These are phyloP conservation scores for Numenius phaeopus DNA, from an alignment of 2,797 vertebrate genomes.

Conservation along the genomic window DNA sequence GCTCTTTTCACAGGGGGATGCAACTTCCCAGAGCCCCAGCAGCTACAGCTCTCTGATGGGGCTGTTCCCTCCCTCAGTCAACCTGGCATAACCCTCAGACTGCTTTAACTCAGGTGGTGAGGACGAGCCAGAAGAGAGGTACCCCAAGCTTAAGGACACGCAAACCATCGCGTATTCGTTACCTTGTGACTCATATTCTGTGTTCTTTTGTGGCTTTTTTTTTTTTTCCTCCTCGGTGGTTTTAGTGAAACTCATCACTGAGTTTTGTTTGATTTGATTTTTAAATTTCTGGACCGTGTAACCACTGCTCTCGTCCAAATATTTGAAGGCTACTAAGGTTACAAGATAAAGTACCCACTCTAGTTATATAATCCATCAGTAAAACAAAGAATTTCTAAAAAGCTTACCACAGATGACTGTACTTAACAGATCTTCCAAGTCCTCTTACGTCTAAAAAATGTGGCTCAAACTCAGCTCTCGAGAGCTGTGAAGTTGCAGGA, in stretches of 20 bases:
- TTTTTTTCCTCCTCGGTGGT: neutral
- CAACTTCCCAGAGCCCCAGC: neutral
- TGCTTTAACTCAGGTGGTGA: neutral
- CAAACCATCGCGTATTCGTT: rapidly evolving
- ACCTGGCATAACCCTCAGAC: neutral
- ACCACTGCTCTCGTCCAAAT: neutral
- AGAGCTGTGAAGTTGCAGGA: neutral
- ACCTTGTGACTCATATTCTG: neutral
- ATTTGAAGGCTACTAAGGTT: neutral
- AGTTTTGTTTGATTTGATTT: neutral
- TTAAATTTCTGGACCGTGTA: neutral
- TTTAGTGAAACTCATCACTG: neutral
- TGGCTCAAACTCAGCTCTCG: neutral
- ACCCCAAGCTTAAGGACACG: neutral
- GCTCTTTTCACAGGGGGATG: neutral
- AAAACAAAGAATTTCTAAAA: neutral
- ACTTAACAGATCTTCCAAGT: neutral
- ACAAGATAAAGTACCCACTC: neutral
- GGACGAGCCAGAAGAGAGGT: neutral
- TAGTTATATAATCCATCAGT: neutral
- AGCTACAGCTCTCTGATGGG: neutral
- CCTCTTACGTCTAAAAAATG: neutral
- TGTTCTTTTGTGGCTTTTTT: neutral
- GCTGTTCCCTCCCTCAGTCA: neutral
- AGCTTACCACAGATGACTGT: neutral